Base-by-base conservation (phyloP, 2,797 vertebrate species). In the Decapterus maruadsi region DNA sequence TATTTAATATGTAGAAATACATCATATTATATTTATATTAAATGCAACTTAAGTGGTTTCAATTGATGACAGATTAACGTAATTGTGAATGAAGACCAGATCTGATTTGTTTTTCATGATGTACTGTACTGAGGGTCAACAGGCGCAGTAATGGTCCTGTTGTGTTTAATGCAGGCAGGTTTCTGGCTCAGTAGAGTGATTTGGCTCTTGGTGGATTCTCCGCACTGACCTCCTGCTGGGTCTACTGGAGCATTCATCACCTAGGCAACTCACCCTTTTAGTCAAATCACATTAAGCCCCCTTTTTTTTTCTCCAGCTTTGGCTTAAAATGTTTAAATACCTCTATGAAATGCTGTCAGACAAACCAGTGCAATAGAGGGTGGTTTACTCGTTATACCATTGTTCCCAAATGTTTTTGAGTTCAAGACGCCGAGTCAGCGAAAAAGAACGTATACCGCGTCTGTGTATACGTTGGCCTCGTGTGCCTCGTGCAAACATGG, bases 231-330 rank as follows among this genome's bases (percentile, higher is more conserved):
- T 86, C 92, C 88, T 80, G 91, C 90, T 87, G 91, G 60, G 26
- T 88, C 73, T 86, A 56, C 45, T 82, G 81, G 61, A 81, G 80
- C 89, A 90, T 90, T 91, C 83, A 85, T 93, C 86, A 61, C 91
- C 91, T 6, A 88, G 89, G 91, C 80, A 91, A 94, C 90, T 59
- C 61, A 50, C 66, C 75, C 59, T 85, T 80, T 84, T 74, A 60
- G 76, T 84, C 55, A 88, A 87, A 89, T 91, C 84, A 84, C 76
- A 83, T 74, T 66, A 85, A 26, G 72, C 77, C 80, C 80, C 51
- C 51, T 55, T 86, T 74, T 71, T 75, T 26, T 26, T 26, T 26
- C 26, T 26, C 26, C 73, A 74, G 56, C 53, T 64, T 77, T 43
- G 64, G 53, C 68, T 70, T 77, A 69, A 69, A 81, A 26, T 54